These are phyloP conservation scores for Antrozous pallidus DNA, from an alignment of 2,797 vertebrate species.

Conservation along the genomic window DNA sequence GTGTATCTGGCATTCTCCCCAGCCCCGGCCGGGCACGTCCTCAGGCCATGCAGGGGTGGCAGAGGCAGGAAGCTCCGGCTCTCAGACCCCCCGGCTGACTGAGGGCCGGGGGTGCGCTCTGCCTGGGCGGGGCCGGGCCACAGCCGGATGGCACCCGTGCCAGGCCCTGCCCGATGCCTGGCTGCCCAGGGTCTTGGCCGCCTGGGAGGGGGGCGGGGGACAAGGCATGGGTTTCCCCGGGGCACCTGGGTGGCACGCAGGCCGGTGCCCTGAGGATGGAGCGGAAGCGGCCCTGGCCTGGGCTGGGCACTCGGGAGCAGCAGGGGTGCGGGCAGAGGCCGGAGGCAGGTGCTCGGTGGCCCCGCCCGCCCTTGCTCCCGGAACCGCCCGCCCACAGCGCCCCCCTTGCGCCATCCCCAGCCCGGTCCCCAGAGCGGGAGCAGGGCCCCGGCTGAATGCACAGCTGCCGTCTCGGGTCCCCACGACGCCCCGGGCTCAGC, in stretches of 20 bases:
- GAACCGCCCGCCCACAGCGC: not conserved
- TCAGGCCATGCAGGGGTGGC: fast-evolving
- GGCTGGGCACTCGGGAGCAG: not conserved
- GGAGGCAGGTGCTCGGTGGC: not conserved
- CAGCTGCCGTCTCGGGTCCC: not conserved
- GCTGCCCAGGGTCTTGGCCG: not conserved
- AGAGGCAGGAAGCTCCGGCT: not conserved
- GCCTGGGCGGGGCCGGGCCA: not conserved
- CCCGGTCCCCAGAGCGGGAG: not conserved
- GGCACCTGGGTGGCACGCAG: not conserved
- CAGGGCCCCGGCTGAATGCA: not conserved
- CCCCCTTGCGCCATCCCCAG: not conserved
- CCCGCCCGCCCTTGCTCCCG: too few relatives aligned
- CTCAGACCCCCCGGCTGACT: fast-evolving
- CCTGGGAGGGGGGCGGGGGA: fast-evolving
- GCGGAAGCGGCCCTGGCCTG: not conserved
- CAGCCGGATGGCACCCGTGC: too few relatives aligned
- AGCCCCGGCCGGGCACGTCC: not conserved
- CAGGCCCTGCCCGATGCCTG: not conserved
- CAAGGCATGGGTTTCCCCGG: too few relatives aligned
- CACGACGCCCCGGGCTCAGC: not conserved
- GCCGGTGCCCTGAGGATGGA: fast-evolving
- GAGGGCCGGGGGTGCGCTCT: fast-evolving
- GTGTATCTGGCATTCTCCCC: not conserved
- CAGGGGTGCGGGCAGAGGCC: not conserved